phyloP scores from a whole-genome alignment of 2,888 invertebrate genomes.

The Cerastis rubricosa region DNA sequence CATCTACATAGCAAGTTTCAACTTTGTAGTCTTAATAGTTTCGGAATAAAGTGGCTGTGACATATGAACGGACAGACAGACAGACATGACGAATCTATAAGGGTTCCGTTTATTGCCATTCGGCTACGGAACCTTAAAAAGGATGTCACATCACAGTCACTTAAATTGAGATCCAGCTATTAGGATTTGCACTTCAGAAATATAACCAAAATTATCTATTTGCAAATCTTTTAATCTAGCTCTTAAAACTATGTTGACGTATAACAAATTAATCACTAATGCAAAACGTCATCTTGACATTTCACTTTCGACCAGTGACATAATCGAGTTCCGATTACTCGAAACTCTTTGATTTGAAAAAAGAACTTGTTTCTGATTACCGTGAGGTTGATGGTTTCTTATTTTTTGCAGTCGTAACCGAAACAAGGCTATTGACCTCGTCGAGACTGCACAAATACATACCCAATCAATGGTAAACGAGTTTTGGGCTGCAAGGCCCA shows the following conservation, averaged over 20 bases:
- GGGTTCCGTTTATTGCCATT: too few relatives aligned
- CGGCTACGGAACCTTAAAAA: too few relatives aligned
- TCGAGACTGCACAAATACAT: slow-evolving; percentile 41
- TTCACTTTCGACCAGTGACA: slow-evolving; percentile 55
- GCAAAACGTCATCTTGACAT: slow-evolving; percentile 22
- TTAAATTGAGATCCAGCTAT: neutral
- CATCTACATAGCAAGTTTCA: too few relatives aligned
- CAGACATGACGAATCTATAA: too few relatives aligned
- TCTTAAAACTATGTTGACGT: neutral
- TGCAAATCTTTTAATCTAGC: neutral
- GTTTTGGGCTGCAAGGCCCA: slow-evolving; percentile 43
- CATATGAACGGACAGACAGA: too few relatives aligned
- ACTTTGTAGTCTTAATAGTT: too few relatives aligned
- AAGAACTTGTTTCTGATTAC: slow-evolving; percentile 38
- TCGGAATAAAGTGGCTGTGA: too few relatives aligned
- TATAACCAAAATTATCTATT: neutral
- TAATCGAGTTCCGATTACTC: slow-evolving; percentile 36
- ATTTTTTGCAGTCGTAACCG: slow-evolving; percentile 54
- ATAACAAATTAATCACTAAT: neutral
- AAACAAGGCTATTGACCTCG: slow-evolving; percentile 61
- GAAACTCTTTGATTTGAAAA: slow-evolving; percentile 35
- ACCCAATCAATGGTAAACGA: slow-evolving; percentile 44
- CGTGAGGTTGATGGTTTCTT: slow-evolving; percentile 39
- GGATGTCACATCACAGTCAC: too few relatives aligned
- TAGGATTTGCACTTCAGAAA: neutral